Evolutionary conservation across 2,888 invertebrate species (phyloP), one percentile per base, ranked within the genome.

Genomic region (Venusia cambrica): DNA sequence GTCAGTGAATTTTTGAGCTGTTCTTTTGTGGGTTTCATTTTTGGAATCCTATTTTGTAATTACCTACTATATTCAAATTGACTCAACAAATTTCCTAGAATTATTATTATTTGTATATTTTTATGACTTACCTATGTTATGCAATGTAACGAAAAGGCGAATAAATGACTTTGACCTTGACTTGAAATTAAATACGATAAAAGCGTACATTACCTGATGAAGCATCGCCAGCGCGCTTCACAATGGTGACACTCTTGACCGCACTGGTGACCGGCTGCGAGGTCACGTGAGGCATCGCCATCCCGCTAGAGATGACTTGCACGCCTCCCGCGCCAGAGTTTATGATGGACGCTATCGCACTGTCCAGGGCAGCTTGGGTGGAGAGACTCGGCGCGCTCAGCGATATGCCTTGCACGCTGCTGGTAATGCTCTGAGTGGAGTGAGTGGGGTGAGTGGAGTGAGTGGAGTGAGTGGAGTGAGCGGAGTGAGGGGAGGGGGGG

Each of bases 321-420:
- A 75, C 74, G 2, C 68, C 71, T 16, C 67, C 62, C 2, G 70
- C n/a, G n/a, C n/a, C n/a, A n/a, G 80, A 78, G 49, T 73, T 73
- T 56, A 85, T 80, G 7, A 85, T 75, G 1, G 81, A 80, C 0
- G 85, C 85, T 30, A 87, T 83, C 1, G 84, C 84, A 41, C 63
- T 83, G 38, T 85, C 84, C 0, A 85, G 22, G 0, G 83, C 79
- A 0, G 77, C 71, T 37, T 85, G 85, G 0, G 79, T 68, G 18
- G 62, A 45, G 3, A 77, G 18, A 30, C 72, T 78, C 1, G 78
- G 75, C 2, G 78, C 61, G 48, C 67, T 59, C 0, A 84, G 63
- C 0, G 84, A 77, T 7, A 85, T 85, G 6, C 84, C 83, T 41
- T 85, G 85, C 2, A 84, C 84, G 54, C 83, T 84, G 55, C 64